These are phyloP conservation scores for Urechis unicinctus DNA, from an alignment of 2,888 invertebrate genomes.

Conservation along the genomic window DNA sequence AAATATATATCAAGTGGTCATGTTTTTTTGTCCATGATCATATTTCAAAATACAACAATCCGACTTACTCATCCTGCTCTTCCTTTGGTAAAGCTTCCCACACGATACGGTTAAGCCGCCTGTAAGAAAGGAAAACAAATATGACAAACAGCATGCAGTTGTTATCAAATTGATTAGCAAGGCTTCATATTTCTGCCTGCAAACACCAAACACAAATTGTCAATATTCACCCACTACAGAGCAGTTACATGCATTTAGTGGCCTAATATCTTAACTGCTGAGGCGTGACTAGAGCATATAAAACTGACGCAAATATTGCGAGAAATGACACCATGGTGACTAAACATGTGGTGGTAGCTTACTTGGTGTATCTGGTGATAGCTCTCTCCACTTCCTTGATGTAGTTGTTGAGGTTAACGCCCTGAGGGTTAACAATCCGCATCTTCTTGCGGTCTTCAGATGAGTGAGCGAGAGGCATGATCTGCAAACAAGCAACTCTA, in stretches of 20 bases:
- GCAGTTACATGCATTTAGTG: too few relatives aligned
- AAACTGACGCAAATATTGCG: too few relatives aligned
- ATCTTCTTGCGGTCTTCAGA: slow-evolving; percentile 28
- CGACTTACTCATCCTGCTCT: slow-evolving; percentile 30
- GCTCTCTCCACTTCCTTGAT: slow-evolving; percentile 31
- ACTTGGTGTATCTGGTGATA: slow-evolving; percentile 33
- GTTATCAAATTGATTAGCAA: too few relatives aligned
- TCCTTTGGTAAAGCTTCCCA: slow-evolving; percentile 37
- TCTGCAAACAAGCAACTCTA: slow-evolving; percentile 23
- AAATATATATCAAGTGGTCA: too few relatives aligned
- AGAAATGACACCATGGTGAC: too few relatives aligned
- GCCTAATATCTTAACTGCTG: too few relatives aligned
- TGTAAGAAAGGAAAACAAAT: slow-evolving; percentile 20
- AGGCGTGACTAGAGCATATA: too few relatives aligned
- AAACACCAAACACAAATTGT: too few relatives aligned
- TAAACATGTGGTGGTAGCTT: slow-evolving; percentile 5
- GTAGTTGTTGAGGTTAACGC: slow-evolving; percentile 38
- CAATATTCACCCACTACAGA: too few relatives aligned
- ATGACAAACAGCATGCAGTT: not conserved
- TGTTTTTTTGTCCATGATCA: too few relatives aligned
- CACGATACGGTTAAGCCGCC: slow-evolving; percentile 34
- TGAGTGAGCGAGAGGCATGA: slow-evolving; percentile 44
- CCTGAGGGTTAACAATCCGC: slow-evolving; percentile 41
- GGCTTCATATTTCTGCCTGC: too few relatives aligned
- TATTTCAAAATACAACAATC: slow-evolving; percentile 1